These are phyloP conservation scores for Melopsittacus undulatus DNA, from an alignment of 2,797 vertebrate species.

Conservation along the genomic window DNA sequence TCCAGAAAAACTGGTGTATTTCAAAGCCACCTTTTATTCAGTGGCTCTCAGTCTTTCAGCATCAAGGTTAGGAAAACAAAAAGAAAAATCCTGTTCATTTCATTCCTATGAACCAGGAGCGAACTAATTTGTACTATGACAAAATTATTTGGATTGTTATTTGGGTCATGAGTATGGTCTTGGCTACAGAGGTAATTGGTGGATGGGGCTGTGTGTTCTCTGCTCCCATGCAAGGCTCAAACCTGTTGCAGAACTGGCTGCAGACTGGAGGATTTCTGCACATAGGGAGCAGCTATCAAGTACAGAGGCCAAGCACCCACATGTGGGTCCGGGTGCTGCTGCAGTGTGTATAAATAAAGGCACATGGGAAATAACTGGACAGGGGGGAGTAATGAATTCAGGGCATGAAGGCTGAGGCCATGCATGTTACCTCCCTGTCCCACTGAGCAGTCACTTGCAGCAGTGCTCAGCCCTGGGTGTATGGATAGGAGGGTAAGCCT, in stretches of 20 bases:
- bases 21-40: not conserved
- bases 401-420: not conserved
- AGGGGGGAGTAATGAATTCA: not conserved
- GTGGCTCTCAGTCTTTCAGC: not conserved
- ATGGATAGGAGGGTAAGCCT: not conserved
- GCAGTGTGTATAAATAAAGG: not conserved
- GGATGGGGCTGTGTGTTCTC: not conserved
- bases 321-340: not conserved
- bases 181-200: not conserved
- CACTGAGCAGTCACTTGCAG: not conserved
- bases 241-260: not conserved
- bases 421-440: accelerated
- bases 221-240: not conserved
- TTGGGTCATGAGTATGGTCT: not conserved
- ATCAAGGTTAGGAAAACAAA: not conserved
- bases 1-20: not conserved
- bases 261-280: not conserved
- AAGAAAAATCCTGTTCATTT: not conserved
- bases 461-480: not conserved
- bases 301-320: accelerated
- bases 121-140: not conserved
- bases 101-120: not conserved
- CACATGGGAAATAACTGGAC: not conserved
- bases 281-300: not conserved
- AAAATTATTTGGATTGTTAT: not conserved